phyloP scores from a whole-genome alignment of 2,797 vertebrate genomes.

The Mus caroli region DNA sequence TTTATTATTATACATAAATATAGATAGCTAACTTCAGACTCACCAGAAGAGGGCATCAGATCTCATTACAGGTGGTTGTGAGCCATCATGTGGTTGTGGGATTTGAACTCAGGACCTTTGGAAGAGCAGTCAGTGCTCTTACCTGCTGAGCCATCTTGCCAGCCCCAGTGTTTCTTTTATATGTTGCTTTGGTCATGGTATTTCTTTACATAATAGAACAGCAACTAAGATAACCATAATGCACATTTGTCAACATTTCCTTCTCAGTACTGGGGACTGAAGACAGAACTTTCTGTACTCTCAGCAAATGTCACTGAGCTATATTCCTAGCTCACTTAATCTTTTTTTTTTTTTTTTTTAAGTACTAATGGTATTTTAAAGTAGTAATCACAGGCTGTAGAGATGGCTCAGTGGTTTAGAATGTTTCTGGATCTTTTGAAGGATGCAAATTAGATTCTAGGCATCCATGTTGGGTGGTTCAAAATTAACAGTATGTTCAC shows the following conservation, averaged over 20 bases:
- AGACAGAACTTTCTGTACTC: not conserved
- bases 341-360: not conserved
- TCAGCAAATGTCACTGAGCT: not conserved
- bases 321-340: not conserved
- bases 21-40: too few relatives aligned
- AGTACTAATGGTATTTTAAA: not conserved
- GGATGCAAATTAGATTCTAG: too few relatives aligned
- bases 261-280: not conserved
- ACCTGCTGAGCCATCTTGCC: too few relatives aligned
- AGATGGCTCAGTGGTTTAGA: not conserved
- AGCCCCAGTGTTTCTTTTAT: too few relatives aligned
- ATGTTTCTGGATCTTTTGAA: not conserved
- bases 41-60: too few relatives aligned
- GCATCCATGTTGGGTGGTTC: not conserved
- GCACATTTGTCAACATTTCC: not conserved
- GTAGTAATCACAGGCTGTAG: not conserved
- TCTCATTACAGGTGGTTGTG: too few relatives aligned
- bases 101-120: too few relatives aligned
- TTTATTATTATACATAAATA: too few relatives aligned
- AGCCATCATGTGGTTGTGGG: too few relatives aligned
- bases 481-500: not conserved
- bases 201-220: not conserved
- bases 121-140: too few relatives aligned
- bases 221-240: too few relatives aligned
- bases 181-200: not conserved